Percentiles rank a stretch among this genome's conserved stretches.
Evolutionary conservation across 92 coral and sea anemone species (phyloP).

Genomic region (Palythoa grandiflora): DNA sequence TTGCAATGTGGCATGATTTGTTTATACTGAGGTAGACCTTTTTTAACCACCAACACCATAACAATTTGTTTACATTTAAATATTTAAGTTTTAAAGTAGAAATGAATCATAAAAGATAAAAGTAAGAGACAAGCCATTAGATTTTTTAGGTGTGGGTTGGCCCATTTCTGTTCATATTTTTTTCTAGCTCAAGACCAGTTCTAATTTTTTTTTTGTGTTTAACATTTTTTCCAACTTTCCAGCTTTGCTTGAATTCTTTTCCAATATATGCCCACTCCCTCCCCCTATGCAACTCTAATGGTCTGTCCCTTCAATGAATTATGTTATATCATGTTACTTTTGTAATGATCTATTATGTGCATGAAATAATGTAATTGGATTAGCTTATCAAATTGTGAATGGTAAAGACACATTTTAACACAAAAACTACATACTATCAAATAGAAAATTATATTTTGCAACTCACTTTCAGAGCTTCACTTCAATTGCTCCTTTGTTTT

Average conservation of each 20-base stretch:
- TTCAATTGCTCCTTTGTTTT: constrained; percentile 12
- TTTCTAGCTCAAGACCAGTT: constrained; percentile 8
- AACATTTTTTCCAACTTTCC: not conserved
- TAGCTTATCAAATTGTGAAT: not conserved
- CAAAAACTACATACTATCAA: not conserved
- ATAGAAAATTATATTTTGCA: not conserved
- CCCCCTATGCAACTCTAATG: not conserved
- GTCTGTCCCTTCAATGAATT: not conserved
- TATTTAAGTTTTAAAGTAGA: constrained; percentile 2
- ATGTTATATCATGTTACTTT: not conserved
- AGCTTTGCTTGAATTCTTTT: not conserved
- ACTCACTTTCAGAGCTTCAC: constrained; percentile 17
- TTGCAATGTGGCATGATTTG: constrained; percentile 21
- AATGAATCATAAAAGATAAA: constrained; percentile 9
- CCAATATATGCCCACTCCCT: not conserved
- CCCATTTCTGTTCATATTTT: constrained; percentile 4
- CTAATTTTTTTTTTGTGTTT: not conserved
- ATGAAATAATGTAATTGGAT: not conserved
- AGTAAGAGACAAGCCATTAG: constrained; percentile 7
- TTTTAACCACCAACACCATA: constrained; percentile 18
- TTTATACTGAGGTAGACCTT: constrained; percentile 12
- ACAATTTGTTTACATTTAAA: constrained; percentile 12
- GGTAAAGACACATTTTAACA: constrained; percentile 14
- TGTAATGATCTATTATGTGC: constrained; percentile 9
- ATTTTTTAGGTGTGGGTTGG: not conserved